Percentiles rank a stretch among this genome's conserved stretches.
These are phyloP conservation scores for Harpagoxenus sublaevis DNA, from an alignment of 2,888 invertebrate genomes.

Conservation along the genomic window DNA sequence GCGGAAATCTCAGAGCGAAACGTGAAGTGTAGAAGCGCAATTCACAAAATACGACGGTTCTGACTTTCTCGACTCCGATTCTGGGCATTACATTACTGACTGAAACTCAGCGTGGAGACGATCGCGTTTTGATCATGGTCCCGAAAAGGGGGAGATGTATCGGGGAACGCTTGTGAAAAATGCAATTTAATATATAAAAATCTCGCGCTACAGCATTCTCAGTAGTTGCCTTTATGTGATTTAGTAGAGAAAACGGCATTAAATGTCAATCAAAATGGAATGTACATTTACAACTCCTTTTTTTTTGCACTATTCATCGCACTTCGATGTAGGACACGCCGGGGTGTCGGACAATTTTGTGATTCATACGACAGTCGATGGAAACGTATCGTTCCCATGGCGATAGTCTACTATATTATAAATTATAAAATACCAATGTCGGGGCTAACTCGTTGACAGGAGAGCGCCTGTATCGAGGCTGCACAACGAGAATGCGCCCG, in stretches of 20 bases:
- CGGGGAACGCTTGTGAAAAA: neutral
- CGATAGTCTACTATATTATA: slow-evolving; percentile 39
- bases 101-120: slow-evolving; percentile 64
- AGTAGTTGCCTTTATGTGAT: slow-evolving; percentile 12
- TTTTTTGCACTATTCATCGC: neutral
- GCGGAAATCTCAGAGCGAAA: slow-evolving; percentile 3
- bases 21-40: neutral
- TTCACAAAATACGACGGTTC: neutral
- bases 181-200: neutral
- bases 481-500: slow-evolving; percentile 57
- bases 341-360: slow-evolving; percentile 21
- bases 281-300: neutral
- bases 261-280: slow-evolving; percentile 14
- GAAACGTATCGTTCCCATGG: slow-evolving; percentile 54
- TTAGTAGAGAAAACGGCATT: neutral
- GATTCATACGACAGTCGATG: slow-evolving; percentile 36
- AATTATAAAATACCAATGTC: slow-evolving; percentile 45
- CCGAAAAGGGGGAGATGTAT: neutral
- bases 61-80: slow-evolving; percentile 45
- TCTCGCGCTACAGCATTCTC: neutral
- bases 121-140: slow-evolving; percentile 40
- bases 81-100: slow-evolving; percentile 55
- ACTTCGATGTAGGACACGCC: neutral
- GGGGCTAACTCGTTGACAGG: slow-evolving; percentile 58
- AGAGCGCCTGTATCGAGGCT: slow-evolving; percentile 60